Evolutionary conservation across 2,797 vertebrate genomes (phyloP), one percentile per base, ranked within the genome.

Genomic region (Poeciliopsis infans): DNA sequence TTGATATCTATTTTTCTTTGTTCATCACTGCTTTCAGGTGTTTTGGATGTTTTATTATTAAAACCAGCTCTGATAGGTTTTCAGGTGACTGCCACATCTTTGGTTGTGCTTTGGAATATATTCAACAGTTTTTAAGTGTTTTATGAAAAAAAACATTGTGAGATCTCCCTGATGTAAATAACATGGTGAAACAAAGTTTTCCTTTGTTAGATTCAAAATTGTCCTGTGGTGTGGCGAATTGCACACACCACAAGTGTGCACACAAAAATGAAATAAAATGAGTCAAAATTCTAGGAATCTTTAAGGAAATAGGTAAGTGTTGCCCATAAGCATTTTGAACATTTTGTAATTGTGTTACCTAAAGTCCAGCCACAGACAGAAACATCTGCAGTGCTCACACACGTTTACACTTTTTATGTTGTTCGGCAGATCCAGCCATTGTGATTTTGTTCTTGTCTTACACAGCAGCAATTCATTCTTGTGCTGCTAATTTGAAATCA

Each of bases 401-500:
- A 46, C 68, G 51, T 79, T 59, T 36, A 10, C 72, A 45, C 36
- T 47, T 59, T 31, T 70, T 71, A 1, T n/a, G n/a, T 12, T 39
- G 5, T 57, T 25, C 64, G 47, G 57, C 72, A 75, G 68, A 45
- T 66, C 28, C 77, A 77, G 39, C 66, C 68, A 77, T 78, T 64
- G 59, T 80, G 68, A 79, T 86, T 78, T 85, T 86, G 80, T 85
- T 87, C 69, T 88, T 68, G 87, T 75, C 31, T 75, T 84, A 79
- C 76, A 78, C 79, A 88, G 77, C 6, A 85, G 80, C 82, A 74
- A 78, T 85, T 85, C 76, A 84, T 87, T 87, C 83, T 83, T 61
- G 77, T 59, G 1, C 77, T 78, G 85, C 90, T 91, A 87, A 90
- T 93, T 91, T 86, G 81, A 88, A 91, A 88, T 90, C 87, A 84